Base-by-base conservation (phyloP, 2,888 invertebrate species). In the Pachliopta kotzebuea region DNA sequence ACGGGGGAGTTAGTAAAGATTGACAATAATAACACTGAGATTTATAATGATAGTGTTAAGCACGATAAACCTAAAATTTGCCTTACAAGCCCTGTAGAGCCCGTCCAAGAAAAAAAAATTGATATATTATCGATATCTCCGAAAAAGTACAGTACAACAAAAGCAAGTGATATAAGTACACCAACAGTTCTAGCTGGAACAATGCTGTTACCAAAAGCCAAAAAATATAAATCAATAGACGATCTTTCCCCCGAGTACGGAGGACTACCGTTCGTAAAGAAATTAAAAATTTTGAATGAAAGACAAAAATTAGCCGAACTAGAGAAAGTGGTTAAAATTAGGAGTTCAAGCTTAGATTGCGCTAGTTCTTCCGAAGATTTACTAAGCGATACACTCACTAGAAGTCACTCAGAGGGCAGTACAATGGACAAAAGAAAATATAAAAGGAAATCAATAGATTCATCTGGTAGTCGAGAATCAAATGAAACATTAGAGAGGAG, bases 161-260 rank as follows among this genome's bases (percentile, higher is more conserved):
- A 82, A 75, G 67, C 76, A 58, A 66, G 70, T 64, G 86, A 87
- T 66, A 68, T 70, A 68, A 85, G 78, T 73, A 58, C 58, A 52
- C 37, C 65, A 8, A 68, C 70, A n/a, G 53, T 73, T 23, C 70
- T 76, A 56, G 72, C 79, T 60, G 82, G 83, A 50, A 70, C 72
- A 58, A 83, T 83, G 73, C 72, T 90, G 54, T 78, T 88, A 65
- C 86, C 88, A 14, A 85, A 85, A 85, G 72, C 84, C 2, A 96
- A 96, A 82, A 94, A 94, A 79, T 97, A 97, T 84, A 93, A 94
- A 68, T 96, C 96, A n/a, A 95, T 97, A 60, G 96, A 96, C 76
- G 97, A 97, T 81, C 85, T 97, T 45, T 97, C 96, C 11, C 97
- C 97, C 0, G 97, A 97, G 80, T 97, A 97, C 75, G 95, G 96